phyloP scores from a whole-genome alignment of 2,888 invertebrate species.

The Lasius platythorax region DNA sequence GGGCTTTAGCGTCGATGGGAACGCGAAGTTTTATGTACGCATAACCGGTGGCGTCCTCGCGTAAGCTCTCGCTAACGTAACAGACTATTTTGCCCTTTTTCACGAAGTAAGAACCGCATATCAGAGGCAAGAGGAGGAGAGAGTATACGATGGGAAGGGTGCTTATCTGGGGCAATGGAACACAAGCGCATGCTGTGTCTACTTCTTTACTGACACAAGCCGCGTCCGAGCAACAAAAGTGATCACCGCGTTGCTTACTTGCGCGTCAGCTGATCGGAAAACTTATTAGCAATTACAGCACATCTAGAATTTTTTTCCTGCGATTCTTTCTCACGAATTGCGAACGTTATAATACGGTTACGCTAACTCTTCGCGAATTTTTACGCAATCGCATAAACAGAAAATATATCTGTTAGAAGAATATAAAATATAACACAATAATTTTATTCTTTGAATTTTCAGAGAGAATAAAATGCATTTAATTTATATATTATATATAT shows the following conservation, averaged over 20 bases:
- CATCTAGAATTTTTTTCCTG: background rate
- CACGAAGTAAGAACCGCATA: slow-evolving; percentile 13
- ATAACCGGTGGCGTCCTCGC: slow-evolving; percentile 22
- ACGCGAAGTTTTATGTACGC: slow-evolving; percentile 42
- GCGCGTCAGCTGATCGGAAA: slow-evolving; percentile 49
- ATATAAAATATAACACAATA: background rate
- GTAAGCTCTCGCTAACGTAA: slow-evolving; percentile 40
- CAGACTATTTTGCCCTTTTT: slow-evolving; percentile 27
- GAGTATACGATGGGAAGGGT: slow-evolving; percentile 52
- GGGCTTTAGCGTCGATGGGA: slow-evolving; percentile 10
- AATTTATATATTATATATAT: no score
- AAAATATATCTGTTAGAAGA: background rate
- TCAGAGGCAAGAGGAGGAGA: slow-evolving; percentile 29
- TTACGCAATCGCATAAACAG: background rate
- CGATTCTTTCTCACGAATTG: slow-evolving; percentile 14
- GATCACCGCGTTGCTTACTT: slow-evolving; percentile 44
- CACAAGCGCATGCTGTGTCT: slow-evolving; percentile 67
- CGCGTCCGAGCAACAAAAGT: slow-evolving; percentile 54
- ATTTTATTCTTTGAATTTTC: background rate
- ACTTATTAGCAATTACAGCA: slow-evolving; percentile 45
- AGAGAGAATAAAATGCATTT: no score
- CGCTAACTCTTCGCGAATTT: background rate
- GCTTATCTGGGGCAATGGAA: slow-evolving; percentile 81
- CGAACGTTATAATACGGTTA: background rate
- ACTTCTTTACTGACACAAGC: slow-evolving; percentile 37